Percentiles rank a stretch among this genome's conserved stretches.
Conservation (phyloP, 1,140 invertebrate genomes). For the Diploscapter pachys region DNA sequence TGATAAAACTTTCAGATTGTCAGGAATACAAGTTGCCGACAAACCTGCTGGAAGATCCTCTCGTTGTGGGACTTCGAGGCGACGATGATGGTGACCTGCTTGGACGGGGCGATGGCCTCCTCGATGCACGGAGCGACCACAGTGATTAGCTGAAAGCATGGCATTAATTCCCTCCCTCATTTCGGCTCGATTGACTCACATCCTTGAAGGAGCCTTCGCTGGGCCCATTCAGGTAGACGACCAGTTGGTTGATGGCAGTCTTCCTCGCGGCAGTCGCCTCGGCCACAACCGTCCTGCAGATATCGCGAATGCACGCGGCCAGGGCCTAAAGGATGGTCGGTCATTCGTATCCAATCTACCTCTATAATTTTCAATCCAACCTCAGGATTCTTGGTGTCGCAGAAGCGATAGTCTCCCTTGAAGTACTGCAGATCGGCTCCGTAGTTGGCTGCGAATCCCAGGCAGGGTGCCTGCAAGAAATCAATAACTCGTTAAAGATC, state of each 20-base stretch:
- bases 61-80: slow-evolving; percentile 30
- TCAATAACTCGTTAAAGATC: too few relatives aligned
- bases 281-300: slow-evolving; percentile 6
- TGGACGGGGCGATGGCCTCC: neutral
- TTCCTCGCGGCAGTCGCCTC: slow-evolving; percentile 1
- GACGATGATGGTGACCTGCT: slow-evolving; percentile 38
- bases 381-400: neutral
- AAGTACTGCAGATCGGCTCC: slow-evolving; percentile 23
- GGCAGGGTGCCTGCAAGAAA: neutral
- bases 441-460: slow-evolving; percentile 26
- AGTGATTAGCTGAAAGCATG: too few relatives aligned
- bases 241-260: slow-evolving; percentile 64
- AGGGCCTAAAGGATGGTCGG: neutral
- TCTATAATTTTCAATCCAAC: neutral
- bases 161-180: too few relatives aligned
- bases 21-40: too few relatives aligned
- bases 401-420: slow-evolving; percentile 31
- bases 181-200: slow-evolving; percentile 56
- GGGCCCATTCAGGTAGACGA: slow-evolving; percentile 80
- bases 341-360: neutral
- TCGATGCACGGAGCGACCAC: too few relatives aligned
- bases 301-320: slow-evolving; percentile 11
- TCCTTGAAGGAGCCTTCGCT: slow-evolving; percentile 75
- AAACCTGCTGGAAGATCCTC: slow-evolving; percentile 6
- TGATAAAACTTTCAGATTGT: too few relatives aligned